Evolutionary conservation across 2,113 vertebrate species (phyloP).

Genomic region (Ictalurus furcatus): DNA sequence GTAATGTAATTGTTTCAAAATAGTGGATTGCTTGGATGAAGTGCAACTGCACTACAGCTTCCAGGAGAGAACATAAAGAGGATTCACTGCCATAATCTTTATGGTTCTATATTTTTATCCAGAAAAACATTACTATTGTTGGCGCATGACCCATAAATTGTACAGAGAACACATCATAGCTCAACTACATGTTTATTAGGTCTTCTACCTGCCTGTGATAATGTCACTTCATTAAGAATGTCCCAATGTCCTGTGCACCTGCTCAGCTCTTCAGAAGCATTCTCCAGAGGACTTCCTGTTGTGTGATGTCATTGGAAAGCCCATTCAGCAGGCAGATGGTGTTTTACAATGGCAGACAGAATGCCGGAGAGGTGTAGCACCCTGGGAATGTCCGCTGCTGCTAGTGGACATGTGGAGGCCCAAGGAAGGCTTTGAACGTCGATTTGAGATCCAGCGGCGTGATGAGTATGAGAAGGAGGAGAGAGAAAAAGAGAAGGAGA

Average conservation of each 20-base stretch:
- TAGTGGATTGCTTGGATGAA: neutral
- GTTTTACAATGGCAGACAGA: slow-evolving; percentile 79
- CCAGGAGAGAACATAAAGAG: neutral
- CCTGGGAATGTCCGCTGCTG: slow-evolving; percentile 84
- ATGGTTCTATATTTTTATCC: neutral
- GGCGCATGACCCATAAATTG: neutral
- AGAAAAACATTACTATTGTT: slow-evolving; percentile 1
- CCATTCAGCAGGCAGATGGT: slow-evolving; percentile 74
- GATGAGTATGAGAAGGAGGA: slow-evolving; percentile 83
- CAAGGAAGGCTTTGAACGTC: slow-evolving; percentile 85
- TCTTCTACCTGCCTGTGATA: slow-evolving; percentile 15
- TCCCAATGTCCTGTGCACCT: slow-evolving; percentile 60
- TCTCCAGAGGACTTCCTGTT: slow-evolving; percentile 79
- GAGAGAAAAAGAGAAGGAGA: slow-evolving; percentile 71
- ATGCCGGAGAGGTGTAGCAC: slow-evolving; percentile 81
- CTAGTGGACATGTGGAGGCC: slow-evolving; percentile 91
- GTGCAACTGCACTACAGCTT: neutral
- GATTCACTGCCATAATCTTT: neutral
- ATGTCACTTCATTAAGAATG: slow-evolving; percentile 47
- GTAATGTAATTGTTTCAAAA: neutral
- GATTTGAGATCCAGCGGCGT: slow-evolving; percentile 86
- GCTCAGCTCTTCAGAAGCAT: slow-evolving; percentile 73
- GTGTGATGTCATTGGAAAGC: slow-evolving; percentile 83
- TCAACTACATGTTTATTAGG: slow-evolving; percentile 9
- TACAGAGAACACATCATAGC: neutral